Evolutionary conservation across 2,113 vertebrate species (phyloP).

Genomic region (Eonycteris spelaea): DNA sequence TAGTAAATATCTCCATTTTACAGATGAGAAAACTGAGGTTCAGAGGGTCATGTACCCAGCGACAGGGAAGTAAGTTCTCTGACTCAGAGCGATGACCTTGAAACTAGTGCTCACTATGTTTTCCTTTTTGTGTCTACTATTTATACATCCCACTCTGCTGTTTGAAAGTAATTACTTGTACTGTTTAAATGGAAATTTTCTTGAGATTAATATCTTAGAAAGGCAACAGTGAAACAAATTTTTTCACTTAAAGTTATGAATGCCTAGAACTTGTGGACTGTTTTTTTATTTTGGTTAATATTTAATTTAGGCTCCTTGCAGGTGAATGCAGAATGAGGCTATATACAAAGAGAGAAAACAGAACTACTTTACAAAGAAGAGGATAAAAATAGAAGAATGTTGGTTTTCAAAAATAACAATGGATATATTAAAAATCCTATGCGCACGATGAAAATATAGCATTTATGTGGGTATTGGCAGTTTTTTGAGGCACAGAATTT

Average conservation of each 20-base stretch:
- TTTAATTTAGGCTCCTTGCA: slow-evolving; percentile 32
- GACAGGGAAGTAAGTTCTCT: background rate
- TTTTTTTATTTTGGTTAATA: slow-evolving; percentile 34
- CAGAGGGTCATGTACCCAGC: background rate
- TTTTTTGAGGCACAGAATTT: background rate
- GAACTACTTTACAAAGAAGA: background rate
- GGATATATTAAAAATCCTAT: background rate
- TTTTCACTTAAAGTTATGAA: background rate
- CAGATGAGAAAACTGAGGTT: background rate
- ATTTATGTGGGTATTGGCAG: background rate
- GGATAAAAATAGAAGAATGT: background rate
- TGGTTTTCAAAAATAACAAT: background rate
- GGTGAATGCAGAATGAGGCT: background rate
- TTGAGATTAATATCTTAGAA: background rate
- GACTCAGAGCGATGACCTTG: background rate
- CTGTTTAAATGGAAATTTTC: background rate
- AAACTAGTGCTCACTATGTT: background rate
- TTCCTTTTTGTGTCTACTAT: background rate
- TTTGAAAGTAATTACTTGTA: background rate
- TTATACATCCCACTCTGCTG: background rate
- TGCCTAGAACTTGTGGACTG: background rate
- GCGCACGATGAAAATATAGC: background rate
- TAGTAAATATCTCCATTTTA: background rate
- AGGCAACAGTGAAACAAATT: background rate
- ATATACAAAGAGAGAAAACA: background rate